A percentile compares a stretch with the other conserved stretches of the same genome.
Conservation (phyloP, 2,888 invertebrate species). For the Drosophila kambysellisi region DNA sequence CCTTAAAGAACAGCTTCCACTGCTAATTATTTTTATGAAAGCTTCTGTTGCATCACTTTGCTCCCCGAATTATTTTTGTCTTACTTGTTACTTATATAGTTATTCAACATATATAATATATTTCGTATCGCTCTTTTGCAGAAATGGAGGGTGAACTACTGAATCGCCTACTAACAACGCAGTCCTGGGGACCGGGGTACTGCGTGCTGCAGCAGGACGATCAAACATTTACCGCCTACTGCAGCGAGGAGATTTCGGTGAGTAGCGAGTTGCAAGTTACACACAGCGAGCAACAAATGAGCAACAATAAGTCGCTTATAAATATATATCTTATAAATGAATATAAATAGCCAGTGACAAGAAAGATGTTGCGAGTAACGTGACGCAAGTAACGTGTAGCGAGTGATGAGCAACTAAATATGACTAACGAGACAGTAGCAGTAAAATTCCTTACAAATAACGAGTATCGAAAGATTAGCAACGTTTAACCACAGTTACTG, state of each 20-base stretch:
- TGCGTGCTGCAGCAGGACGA: slow-evolving; percentile 90
- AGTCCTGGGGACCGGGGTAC: slow-evolving; percentile 89
- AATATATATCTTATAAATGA: no score
- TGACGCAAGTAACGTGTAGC: background rate
- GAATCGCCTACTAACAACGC: slow-evolving; percentile 82
- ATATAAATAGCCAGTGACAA: background rate
- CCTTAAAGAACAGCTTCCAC: background rate
- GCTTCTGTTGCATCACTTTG: background rate
- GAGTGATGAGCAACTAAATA: background rate
- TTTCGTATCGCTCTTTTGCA: slow-evolving; percentile 55
- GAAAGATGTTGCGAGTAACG: background rate
- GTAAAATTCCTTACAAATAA: background rate
- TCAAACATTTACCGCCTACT: slow-evolving; percentile 89
- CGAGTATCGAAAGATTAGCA: background rate
- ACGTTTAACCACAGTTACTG: background rate
- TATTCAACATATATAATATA: background rate
- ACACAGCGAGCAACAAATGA: background rate
- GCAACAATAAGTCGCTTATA: no score
- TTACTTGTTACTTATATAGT: background rate
- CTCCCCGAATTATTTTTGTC: background rate
- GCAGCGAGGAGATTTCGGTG: slow-evolving; percentile 91
- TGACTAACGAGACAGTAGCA: background rate
- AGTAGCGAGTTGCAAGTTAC: slow-evolving; percentile 81
- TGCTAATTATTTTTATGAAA: no score
- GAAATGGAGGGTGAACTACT: slow-evolving; percentile 85